Percentiles rank a stretch among this genome's conserved stretches.
These are phyloP conservation scores for Pempheris klunzingeri DNA, from an alignment of 2,797 vertebrate genomes.

Conservation along the genomic window DNA sequence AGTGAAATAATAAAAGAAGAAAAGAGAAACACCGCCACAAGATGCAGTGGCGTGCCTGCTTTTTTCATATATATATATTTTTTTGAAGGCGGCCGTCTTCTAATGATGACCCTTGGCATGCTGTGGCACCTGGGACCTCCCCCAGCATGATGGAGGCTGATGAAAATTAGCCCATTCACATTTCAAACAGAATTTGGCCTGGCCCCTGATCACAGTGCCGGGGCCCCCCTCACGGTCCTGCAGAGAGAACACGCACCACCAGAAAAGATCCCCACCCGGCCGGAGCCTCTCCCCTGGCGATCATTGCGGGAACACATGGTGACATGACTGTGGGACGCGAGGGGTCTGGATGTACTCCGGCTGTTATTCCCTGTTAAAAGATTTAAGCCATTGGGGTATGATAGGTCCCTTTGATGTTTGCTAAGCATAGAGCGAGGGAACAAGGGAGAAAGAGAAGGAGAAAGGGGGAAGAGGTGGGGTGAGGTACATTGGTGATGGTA, in stretches of 20 bases:
- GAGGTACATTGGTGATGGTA: constrained; percentile 61
- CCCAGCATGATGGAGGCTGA: constrained; percentile 91
- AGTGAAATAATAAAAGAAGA: constrained; percentile 81
- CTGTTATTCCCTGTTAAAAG: constrained; percentile 99
- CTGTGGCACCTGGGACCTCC: constrained; percentile 94
- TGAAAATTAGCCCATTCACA: constrained; percentile 99
- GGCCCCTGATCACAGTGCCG: constrained; percentile 97
- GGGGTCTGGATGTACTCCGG: constrained; percentile 97
- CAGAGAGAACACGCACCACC: constrained; percentile 91
- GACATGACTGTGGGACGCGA: constrained; percentile 94
- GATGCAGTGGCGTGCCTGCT: constrained; percentile 80
- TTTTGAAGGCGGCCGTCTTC: constrained; percentile 93
- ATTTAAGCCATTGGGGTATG: constrained; percentile 99
- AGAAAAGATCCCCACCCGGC: constrained; percentile 81
- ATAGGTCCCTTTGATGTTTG: constrained; percentile 99
- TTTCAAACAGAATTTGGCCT: constrained; percentile 99
- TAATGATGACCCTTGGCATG: constrained; percentile 99
- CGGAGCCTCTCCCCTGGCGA: constrained; percentile 91
- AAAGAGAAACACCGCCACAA: constrained; percentile 87
- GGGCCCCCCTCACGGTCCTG: constrained; percentile 86
- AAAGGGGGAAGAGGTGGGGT: constrained; percentile 63
- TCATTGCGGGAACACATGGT: constrained; percentile 93
- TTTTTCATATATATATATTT: constrained; percentile 34
- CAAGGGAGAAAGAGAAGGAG: constrained; percentile 64
- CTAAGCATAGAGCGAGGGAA: constrained; percentile 95